These are phyloP conservation scores for Delichon dasypus DNA, from an alignment of 2,797 vertebrate species.

Conservation along the genomic window DNA sequence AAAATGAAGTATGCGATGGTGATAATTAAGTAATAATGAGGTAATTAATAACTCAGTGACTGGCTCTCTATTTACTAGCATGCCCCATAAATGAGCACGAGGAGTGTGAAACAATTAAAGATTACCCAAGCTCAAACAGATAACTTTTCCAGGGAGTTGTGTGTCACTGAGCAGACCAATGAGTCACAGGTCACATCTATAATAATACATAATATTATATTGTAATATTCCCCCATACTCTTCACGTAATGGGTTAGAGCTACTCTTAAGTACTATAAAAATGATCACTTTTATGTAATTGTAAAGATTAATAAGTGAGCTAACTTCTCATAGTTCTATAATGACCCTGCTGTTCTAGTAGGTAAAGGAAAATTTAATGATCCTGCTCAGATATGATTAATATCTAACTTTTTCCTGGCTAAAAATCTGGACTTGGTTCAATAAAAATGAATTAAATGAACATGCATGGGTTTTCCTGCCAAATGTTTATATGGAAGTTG, in stretches of 20 bases:
- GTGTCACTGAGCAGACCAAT: slow-evolving; percentile 51
- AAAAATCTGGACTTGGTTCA: slow-evolving; percentile 74
- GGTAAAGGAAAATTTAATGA: slow-evolving; percentile 76
- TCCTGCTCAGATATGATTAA: slow-evolving; percentile 71
- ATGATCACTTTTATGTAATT: slow-evolving; percentile 73
- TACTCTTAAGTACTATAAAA: slow-evolving; percentile 71
- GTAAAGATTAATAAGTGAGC: slow-evolving; percentile 71
- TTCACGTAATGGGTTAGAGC: slow-evolving; percentile 60
- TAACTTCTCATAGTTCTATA: slow-evolving; percentile 72
- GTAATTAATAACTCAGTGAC: slow-evolving; percentile 60
- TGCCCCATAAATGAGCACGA: not conserved
- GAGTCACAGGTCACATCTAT: slow-evolving; percentile 67
- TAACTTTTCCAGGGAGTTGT: slow-evolving; percentile 43
- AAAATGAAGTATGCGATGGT: slow-evolving; percentile 42
- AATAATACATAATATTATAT: slow-evolving; percentile 60
- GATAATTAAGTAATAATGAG: slow-evolving; percentile 67
- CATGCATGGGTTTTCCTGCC: slow-evolving; percentile 63
- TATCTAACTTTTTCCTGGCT: slow-evolving; percentile 70
- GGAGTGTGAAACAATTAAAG: slow-evolving; percentile 59
- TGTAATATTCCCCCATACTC: slow-evolving; percentile 48
- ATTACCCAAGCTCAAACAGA: slow-evolving; percentile 53
- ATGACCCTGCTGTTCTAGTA: slow-evolving; percentile 68
- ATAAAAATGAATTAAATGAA: slow-evolving; percentile 76
- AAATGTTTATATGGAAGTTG: slow-evolving; percentile 67
- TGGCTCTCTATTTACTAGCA: slow-evolving; percentile 38